phyloP scores from a whole-genome alignment of 2,888 invertebrate genomes.

The Phytoseiulus persimilis region DNA sequence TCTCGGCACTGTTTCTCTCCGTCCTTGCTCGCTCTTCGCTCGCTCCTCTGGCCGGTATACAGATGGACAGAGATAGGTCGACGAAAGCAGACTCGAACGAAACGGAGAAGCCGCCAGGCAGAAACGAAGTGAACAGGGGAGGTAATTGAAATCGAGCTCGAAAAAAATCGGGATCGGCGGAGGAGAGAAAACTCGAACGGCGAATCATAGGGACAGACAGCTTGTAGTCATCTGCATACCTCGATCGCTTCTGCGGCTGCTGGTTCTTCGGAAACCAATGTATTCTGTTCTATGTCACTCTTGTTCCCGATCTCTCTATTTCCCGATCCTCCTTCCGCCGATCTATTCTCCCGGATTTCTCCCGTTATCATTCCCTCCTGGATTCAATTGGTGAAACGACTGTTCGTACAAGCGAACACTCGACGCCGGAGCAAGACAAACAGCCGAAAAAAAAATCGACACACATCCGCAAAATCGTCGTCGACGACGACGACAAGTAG shows the following conservation, averaged over 20 bases:
- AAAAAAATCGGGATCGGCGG: neutral
- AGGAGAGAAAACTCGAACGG: neutral
- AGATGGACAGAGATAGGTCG: neutral
- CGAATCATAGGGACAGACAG: neutral
- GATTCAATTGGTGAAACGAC: neutral
- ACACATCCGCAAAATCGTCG: neutral
- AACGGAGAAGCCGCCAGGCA: neutral
- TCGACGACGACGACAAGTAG: neutral
- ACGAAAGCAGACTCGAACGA: neutral
- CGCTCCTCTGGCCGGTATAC: neutral
- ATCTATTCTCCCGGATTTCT: neutral
- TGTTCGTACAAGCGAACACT: neutral
- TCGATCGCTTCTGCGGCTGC: neutral
- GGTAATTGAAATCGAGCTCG: constrained; percentile 5
- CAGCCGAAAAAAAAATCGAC: neutral
- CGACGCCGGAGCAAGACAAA: neutral
- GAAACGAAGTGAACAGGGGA: neutral
- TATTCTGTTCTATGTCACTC: neutral
- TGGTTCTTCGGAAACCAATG: neutral
- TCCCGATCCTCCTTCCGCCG: neutral
- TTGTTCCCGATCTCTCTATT: neutral
- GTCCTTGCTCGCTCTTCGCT: neutral
- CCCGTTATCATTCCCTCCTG: neutral
- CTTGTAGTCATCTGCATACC: constrained; percentile 5
- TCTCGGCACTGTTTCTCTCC: neutral